These are phyloP conservation scores for Nemoura dubitans DNA, from an alignment of 2,888 invertebrate genomes.

Conservation along the genomic window DNA sequence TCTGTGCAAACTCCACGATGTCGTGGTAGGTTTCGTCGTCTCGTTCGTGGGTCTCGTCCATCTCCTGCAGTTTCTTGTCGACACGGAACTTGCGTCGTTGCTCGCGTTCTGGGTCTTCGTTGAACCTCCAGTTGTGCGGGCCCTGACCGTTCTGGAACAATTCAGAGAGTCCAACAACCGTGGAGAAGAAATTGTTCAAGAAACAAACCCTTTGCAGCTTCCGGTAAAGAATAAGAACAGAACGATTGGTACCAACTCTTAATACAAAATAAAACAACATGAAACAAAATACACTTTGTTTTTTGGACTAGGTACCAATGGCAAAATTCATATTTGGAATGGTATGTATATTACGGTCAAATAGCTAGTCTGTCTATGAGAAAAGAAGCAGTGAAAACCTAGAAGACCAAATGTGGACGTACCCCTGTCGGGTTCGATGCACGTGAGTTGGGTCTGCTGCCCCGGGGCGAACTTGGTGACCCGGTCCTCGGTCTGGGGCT, in stretches of 20 bases:
- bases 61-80: slow-evolving; percentile 84
- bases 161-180: not conserved
- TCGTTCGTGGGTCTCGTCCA: slow-evolving; percentile 69
- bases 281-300: no score
- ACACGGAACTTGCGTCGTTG: slow-evolving; percentile 85
- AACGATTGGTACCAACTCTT: no score
- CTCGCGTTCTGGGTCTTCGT: slow-evolving; percentile 70
- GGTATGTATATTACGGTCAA: no score
- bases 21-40: slow-evolving; percentile 74
- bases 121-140: slow-evolving; percentile 55
- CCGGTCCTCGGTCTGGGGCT: slow-evolving; percentile 49
- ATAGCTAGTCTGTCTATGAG: no score
- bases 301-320: no score
- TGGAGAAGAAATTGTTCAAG: no score
- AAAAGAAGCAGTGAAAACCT: no score
- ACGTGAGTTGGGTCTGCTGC: slow-evolving; percentile 64
- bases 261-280: no score
- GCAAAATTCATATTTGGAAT: no score
- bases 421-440: slow-evolving; percentile 60
- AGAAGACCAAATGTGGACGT: no score
- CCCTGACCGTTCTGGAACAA: slow-evolving; percentile 51
- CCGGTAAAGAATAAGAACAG: no score
- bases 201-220: no score
- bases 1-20: slow-evolving; percentile 92
- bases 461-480: slow-evolving; percentile 61